These are phyloP conservation scores for Deilephila elpenor DNA, from an alignment of 2,888 invertebrate species.

Conservation along the genomic window DNA sequence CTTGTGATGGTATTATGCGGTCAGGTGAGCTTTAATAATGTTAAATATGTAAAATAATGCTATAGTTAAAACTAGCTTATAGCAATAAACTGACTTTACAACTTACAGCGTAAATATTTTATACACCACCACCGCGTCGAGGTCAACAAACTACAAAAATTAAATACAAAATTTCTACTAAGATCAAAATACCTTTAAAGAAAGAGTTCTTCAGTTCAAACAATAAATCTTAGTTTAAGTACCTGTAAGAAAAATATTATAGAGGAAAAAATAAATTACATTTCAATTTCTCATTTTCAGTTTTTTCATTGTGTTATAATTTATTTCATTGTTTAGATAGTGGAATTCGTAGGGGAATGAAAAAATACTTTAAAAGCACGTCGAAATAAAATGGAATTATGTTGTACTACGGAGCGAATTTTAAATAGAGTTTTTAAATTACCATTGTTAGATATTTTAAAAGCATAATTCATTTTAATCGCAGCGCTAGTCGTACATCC, in stretches of 20 bases:
- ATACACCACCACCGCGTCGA: background rate
- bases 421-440: background rate
- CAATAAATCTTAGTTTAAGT: background rate
- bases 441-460: background rate
- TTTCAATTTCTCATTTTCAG: background rate
- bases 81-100: too few relatives aligned
- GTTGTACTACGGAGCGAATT: background rate
- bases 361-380: background rate
- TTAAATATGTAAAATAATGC: too few relatives aligned
- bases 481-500: too few relatives aligned
- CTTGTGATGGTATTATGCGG: too few relatives aligned
- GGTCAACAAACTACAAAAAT: background rate
- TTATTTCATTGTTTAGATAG: constrained; percentile 6
- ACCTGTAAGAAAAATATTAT: background rate
- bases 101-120: too few relatives aligned
- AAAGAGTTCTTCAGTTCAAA: background rate
- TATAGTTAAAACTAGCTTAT: too few relatives aligned
- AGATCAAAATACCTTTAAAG: background rate
- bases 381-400: constrained; percentile 3
- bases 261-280: background rate
- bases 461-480: background rate
- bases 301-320: background rate
- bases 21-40: too few relatives aligned
- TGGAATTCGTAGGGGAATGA: background rate
- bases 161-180: background rate